A percentile compares a stretch with the other conserved stretches of the same genome.
These are phyloP conservation scores for Gavialis gangeticus DNA, from an alignment of 2,113 vertebrate species.

Conservation along the genomic window DNA sequence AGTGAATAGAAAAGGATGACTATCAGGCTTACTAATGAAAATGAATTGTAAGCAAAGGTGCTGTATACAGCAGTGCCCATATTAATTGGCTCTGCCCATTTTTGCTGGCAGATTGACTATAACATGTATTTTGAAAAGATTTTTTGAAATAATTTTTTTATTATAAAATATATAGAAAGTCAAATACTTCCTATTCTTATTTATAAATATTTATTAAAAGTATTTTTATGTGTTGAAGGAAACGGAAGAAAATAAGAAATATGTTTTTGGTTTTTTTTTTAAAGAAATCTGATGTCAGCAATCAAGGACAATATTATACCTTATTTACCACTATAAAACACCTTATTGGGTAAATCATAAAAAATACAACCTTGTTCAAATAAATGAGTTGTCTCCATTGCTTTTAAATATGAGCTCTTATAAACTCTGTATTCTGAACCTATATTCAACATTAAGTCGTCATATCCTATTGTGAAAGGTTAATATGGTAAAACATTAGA, in stretches of 20 bases:
- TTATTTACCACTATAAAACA: neutral
- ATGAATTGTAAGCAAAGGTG: neutral
- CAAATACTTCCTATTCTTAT: neutral
- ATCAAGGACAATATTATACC: neutral
- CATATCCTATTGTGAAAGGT: neutral
- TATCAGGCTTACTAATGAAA: neutral
- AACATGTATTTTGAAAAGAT: neutral
- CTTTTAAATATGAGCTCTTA: neutral
- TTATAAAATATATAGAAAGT: neutral
- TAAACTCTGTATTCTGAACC: accelerated
- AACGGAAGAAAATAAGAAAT: neutral
- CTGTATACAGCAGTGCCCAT: neutral
- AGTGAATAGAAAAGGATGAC: neutral
- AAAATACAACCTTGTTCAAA: neutral
- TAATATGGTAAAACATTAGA: neutral
- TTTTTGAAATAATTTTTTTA: neutral
- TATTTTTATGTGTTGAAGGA: neutral
- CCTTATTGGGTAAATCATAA: neutral
- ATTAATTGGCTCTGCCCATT: neutral
- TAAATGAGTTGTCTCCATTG: neutral
- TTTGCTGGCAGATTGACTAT: neutral
- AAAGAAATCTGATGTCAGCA: neutral
- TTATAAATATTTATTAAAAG: neutral
- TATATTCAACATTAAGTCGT: neutral
- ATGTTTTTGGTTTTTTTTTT: neutral